These are phyloP conservation scores for Nomada lathburiana DNA, from an alignment of 2,888 invertebrate species.

Conservation along the genomic window DNA sequence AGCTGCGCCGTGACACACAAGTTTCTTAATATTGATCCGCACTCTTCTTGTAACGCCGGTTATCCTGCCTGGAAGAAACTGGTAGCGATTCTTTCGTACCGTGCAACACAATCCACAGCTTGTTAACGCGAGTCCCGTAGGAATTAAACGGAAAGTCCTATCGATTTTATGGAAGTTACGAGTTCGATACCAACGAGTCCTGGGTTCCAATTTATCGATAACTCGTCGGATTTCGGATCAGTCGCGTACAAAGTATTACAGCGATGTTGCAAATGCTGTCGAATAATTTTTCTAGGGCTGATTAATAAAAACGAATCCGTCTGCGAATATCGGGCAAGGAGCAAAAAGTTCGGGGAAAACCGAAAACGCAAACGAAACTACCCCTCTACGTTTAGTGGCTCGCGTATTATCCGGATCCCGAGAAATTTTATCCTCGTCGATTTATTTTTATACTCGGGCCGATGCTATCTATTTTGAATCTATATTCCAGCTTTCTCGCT, in stretches of 20 bases:
- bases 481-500: slow-evolving; percentile 7
- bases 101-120: too few species aligned
- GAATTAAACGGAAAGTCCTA: background rate
- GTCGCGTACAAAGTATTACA: background rate
- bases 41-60: slow-evolving; percentile 51
- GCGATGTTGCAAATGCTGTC: slow-evolving; percentile 10
- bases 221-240: background rate
- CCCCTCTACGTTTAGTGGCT: slow-evolving; percentile 4
- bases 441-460: slow-evolving; percentile 26
- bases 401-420: slow-evolving; percentile 22
- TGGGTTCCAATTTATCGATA: background rate
- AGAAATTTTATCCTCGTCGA: slow-evolving; percentile 22
- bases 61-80: slow-evolving; percentile 25
- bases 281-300: background rate
- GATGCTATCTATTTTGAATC: slow-evolving; percentile 35
- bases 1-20: slow-evolving; percentile 61
- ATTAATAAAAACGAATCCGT: slow-evolving; percentile 12
- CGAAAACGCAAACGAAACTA: background rate
- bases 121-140: background rate
- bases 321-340: background rate
- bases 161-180: background rate
- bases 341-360: background rate
- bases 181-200: background rate
- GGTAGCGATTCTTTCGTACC: slow-evolving; percentile 9
- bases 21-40: slow-evolving; percentile 64